Evolutionary conservation across 2,888 invertebrate genomes (phyloP), one percentile per base, ranked within the genome.

Genomic region (Epicampocera succincta): DNA sequence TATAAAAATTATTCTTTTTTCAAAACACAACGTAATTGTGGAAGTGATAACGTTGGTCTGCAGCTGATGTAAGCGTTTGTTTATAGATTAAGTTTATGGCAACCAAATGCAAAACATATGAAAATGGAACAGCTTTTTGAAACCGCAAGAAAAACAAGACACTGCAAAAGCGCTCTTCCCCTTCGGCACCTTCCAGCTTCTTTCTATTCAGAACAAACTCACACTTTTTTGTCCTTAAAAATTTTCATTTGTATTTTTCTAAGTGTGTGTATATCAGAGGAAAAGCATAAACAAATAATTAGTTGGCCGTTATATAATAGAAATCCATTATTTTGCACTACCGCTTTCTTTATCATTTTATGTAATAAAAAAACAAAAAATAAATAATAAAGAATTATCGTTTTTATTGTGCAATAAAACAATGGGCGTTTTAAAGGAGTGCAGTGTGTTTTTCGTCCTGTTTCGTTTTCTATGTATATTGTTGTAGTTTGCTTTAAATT

Each of bases 401-500:
- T 38, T 58, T 78, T 78, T 33, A 25, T 66, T 66, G 29, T 60
- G 17, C 58, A 60, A 17, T 33, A n/a, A 66, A 78, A 72, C 66
- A 78, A 78, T 65, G 72, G 78, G 66, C 60, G 72, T 78, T 72
- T 11, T 60, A 25, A 61, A 40, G 78, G 60, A 52, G 56, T 25
- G 40, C 9, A 52, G 44, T 21, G 21, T 44, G 48, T 73, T 54
- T 25, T 65, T 56, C 44, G 21, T 19, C 1, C 42, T 52, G 29
- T 44, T 68, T 56, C 44, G 21, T 19, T 0, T 42, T 52, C 29
- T 44, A 60, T 66, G 5, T 69, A n/a, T 46, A 21, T 15, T 75
- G 46, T 21, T 44, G 9, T 68, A 52, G 21, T 44, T 68, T 60
- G 25, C 6, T 50, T 56, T 33, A 58, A 77, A 56, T 58, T 77